Percentiles rank a stretch among this genome's conserved stretches.
These are phyloP conservation scores for Sigmodon hispidus DNA, from an alignment of 2,113 vertebrate genomes.

Conservation along the genomic window DNA sequence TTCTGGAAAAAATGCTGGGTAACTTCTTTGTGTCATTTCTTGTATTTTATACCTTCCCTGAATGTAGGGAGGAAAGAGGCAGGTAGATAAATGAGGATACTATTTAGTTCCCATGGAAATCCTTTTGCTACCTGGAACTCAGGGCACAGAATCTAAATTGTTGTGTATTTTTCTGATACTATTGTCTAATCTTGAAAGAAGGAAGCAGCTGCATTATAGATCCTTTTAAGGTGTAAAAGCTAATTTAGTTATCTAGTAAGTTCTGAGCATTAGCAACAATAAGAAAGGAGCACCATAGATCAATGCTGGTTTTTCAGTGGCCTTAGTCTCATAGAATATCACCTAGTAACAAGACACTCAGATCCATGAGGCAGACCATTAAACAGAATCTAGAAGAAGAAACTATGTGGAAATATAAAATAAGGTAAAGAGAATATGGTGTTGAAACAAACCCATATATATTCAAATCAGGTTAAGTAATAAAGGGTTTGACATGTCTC, in stretches of 20 bases:
- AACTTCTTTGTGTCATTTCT: slow-evolving; percentile 12
- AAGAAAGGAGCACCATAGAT: background rate
- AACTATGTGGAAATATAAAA: background rate
- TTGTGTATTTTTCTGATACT: slow-evolving; percentile 32
- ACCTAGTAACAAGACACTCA: background rate
- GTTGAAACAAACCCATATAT: background rate
- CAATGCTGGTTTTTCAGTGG: background rate
- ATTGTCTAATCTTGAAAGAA: slow-evolving; percentile 52
- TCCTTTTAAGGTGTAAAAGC: slow-evolving; percentile 7
- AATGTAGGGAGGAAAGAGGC: slow-evolving; percentile 21
- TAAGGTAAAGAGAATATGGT: background rate
- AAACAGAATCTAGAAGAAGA: background rate
- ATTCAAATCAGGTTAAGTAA: background rate
- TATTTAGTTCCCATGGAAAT: slow-evolving; percentile 65
- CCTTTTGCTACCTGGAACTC: slow-evolving; percentile 37
- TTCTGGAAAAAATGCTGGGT: background rate
- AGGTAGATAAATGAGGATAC: slow-evolving; percentile 38
- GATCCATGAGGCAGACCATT: background rate
- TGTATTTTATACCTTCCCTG: background rate
- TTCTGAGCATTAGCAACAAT: background rate
- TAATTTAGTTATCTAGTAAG: slow-evolving; percentile 34
- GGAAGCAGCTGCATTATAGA: background rate
- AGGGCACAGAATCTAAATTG: slow-evolving; percentile 4
- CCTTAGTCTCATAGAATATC: background rate
- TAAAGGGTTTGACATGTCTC: background rate